These are phyloP conservation scores for Lymantria monacha DNA, from an alignment of 2,888 invertebrate genomes.

Conservation along the genomic window DNA sequence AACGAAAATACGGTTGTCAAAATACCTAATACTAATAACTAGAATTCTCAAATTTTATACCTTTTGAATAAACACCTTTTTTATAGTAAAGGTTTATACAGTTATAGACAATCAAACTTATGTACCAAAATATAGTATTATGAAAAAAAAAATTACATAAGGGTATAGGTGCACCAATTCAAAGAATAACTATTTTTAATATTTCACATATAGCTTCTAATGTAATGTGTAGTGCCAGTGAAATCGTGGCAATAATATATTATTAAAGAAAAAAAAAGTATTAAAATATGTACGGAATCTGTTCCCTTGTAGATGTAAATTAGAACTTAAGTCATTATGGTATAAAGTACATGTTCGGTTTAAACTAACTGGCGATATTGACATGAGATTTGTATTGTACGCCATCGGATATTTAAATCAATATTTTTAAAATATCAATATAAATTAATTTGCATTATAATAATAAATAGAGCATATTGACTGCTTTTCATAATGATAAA, in stretches of 20 bases:
- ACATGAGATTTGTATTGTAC: not conserved
- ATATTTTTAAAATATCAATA: no score
- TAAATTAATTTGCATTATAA: no score
- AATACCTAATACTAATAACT: conserved; percentile 12
- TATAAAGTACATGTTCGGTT: conserved; percentile 53
- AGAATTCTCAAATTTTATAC: conserved; percentile 14
- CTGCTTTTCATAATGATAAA: no score
- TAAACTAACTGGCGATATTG: not conserved
- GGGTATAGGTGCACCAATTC: conserved; percentile 59
- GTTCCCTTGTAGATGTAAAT: conserved; percentile 36
- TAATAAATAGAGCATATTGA: no score
- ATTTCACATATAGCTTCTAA: conserved; percentile 61
- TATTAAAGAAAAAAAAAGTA: conserved; percentile 45
- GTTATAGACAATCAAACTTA: conserved; percentile 33
- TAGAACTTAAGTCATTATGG: conserved; percentile 51
- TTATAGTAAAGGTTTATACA: conserved; percentile 31
- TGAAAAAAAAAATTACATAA: conserved; percentile 35
- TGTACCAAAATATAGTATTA: conserved; percentile 55
- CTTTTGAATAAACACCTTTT: conserved; percentile 13
- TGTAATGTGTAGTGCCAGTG: conserved; percentile 47
- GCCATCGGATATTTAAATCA: no score
- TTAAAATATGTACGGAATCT: conserved; percentile 38
- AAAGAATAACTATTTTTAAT: conserved; percentile 71
- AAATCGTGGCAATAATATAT: conserved; percentile 65
- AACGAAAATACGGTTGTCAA: conserved; percentile 37